Evolutionary conservation across 2,113 vertebrate species (phyloP).

Genomic region (Stomatorhinus ivindoensis): DNA sequence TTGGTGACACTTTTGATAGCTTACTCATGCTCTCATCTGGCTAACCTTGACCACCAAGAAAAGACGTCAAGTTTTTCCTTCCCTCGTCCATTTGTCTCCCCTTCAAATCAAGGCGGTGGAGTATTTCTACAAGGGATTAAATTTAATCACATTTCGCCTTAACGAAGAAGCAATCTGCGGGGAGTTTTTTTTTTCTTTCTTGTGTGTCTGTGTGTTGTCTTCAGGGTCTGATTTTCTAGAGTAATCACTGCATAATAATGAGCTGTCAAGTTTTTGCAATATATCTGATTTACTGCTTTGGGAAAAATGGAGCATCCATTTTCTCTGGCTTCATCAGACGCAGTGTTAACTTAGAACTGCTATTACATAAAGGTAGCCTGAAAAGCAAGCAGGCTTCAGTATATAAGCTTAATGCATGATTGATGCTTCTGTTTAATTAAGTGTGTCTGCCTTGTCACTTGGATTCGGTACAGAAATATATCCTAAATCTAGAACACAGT

Average conservation of each 20-base stretch:
- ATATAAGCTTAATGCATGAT: neutral
- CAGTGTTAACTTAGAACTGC: neutral
- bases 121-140: slow-evolving; percentile 56
- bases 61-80: slow-evolving; percentile 53
- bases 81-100: slow-evolving; percentile 47
- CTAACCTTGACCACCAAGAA: slow-evolving; percentile 63
- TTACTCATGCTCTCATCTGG: slow-evolving; percentile 64
- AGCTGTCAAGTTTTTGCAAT: neutral
- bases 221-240: neutral
- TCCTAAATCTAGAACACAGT: neutral
- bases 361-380: neutral
- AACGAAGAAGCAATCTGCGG: slow-evolving; percentile 37
- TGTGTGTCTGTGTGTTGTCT: slow-evolving; percentile 18
- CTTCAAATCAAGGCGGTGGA: slow-evolving; percentile 51
- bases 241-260: neutral
- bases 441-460: neutral
- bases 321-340: neutral
- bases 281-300: neutral
- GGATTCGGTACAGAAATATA: neutral
- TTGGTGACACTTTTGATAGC: slow-evolving; percentile 67
- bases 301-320: neutral
- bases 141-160: slow-evolving; percentile 46
- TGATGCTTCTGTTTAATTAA: neutral
- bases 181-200: slow-evolving; percentile 15
- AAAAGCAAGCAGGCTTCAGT: neutral